These are phyloP conservation scores for Balanococcus diminutus DNA, from an alignment of 2,888 invertebrate genomes.

Conservation along the genomic window DNA sequence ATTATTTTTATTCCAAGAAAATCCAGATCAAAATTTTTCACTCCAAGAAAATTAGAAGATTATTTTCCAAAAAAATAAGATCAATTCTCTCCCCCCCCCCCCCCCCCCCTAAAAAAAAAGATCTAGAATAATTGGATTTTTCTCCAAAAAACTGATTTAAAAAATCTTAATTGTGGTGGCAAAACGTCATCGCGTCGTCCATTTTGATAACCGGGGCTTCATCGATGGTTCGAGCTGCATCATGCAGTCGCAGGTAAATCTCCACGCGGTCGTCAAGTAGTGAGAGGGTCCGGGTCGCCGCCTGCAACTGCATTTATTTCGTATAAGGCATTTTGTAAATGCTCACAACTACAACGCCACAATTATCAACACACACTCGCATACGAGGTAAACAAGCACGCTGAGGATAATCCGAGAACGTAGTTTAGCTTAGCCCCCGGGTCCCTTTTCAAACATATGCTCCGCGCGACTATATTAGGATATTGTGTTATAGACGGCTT, in stretches of 20 bases:
- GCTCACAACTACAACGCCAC: too few relatives aligned
- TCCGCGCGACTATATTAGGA: constrained; percentile 47
- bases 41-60: too few relatives aligned
- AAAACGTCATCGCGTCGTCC: background rate
- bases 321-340: constrained; percentile 28
- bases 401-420: constrained; percentile 34
- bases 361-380: background rate
- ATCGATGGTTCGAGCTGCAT: background rate
- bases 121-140: too few relatives aligned
- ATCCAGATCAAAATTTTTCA: too few relatives aligned
- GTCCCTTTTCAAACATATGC: constrained; percentile 45
- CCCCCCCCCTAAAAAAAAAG: too few relatives aligned
- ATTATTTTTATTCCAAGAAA: too few relatives aligned
- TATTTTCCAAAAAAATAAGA: too few relatives aligned
- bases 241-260: constrained; percentile 32
- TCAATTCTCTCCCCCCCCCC: too few relatives aligned
- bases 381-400: background rate
- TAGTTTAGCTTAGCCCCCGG: constrained; percentile 47
- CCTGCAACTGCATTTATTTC: constrained; percentile 46
- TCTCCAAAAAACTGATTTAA: too few relatives aligned
- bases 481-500: constrained; percentile 51
- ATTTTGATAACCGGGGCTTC: background rate
- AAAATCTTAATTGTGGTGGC: too few relatives aligned
- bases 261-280: background rate
- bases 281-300: constrained; percentile 45